Conservation (phyloP, 2,797 vertebrate genomes). For the Cyclura pinguis region DNA sequence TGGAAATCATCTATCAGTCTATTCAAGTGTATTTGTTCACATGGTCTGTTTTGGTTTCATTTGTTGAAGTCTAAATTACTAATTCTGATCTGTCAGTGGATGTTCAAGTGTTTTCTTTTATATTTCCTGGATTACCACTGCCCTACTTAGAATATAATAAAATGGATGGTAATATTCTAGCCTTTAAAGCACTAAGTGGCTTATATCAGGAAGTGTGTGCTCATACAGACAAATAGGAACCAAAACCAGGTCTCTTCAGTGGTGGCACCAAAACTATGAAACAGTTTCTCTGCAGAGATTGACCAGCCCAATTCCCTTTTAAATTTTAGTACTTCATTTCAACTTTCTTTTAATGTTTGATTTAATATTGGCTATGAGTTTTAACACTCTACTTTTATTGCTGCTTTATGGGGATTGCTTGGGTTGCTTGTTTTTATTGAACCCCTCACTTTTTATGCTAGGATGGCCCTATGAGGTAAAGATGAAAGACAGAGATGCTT, state of each 20-base stretch:
- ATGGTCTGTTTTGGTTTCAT: conserved; percentile 41
- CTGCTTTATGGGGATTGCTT: too few species aligned
- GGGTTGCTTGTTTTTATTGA: too few species aligned
- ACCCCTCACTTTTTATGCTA: too few species aligned
- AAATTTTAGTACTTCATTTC: too few species aligned
- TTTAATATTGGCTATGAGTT: too few species aligned
- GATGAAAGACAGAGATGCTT: too few species aligned
- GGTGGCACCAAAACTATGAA: neutral
- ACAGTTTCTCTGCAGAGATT: neutral
- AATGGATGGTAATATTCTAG: neutral
- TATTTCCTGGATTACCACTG: conserved; percentile 38
- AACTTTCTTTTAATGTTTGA: too few species aligned
- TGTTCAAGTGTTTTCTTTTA: conserved; percentile 18
- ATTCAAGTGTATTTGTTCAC: conserved; percentile 53
- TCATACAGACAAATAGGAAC: neutral
- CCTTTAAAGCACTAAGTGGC: neutral
- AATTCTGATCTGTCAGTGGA: conserved; percentile 39
- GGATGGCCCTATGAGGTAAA: too few species aligned
- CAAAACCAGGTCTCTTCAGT: neutral
- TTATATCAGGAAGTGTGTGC: neutral
- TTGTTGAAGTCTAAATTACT: conserved; percentile 54
- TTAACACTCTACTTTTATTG: too few species aligned
- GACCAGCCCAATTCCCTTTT: neutral
- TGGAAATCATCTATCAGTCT: conserved; percentile 54
- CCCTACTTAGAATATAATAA: conserved; percentile 28